phyloP scores from a whole-genome alignment of 2,888 invertebrate species.

The Campoplex capitator region DNA sequence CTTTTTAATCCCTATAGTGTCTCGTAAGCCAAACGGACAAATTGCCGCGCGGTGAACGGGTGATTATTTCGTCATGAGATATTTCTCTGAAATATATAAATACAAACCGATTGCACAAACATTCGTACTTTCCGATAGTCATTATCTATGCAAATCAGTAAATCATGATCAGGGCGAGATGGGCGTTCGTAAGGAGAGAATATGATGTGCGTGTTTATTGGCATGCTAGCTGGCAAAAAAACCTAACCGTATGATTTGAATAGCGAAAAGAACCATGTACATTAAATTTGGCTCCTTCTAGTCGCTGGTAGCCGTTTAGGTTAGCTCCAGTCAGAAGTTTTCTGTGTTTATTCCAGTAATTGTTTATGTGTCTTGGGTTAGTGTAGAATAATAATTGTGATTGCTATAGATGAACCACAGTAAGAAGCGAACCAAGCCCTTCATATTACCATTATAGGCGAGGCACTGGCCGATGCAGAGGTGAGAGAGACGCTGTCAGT shows the following conservation, averaged over 20 bases:
- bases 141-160: constrained; percentile 15
- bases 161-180: constrained; percentile 23
- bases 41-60: not conserved
- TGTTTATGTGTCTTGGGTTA: constrained; percentile 10
- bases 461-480: constrained; percentile 67
- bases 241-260: not conserved
- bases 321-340: not conserved
- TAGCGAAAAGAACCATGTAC: not conserved
- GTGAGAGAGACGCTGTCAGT: constrained; percentile 51
- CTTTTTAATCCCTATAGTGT: not conserved
- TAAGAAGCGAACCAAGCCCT: constrained; percentile 70
- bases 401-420: not conserved
- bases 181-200: not conserved
- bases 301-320: not conserved
- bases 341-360: not conserved
- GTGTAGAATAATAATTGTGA: constrained; percentile 67
- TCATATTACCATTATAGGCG: constrained; percentile 77
- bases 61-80: constrained; percentile 16
- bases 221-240: not conserved
- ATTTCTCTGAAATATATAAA: not conserved
- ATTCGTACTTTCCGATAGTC: constrained; percentile 19
- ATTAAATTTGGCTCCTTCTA: constrained; percentile 13
- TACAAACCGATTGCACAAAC: constrained; percentile 7
- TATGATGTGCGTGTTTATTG: not conserved
- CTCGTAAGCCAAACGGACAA: constrained; percentile 9